These are phyloP conservation scores for Pemphigus obesinymphae DNA, from an alignment of 1,140 invertebrate genomes.

Conservation along the genomic window DNA sequence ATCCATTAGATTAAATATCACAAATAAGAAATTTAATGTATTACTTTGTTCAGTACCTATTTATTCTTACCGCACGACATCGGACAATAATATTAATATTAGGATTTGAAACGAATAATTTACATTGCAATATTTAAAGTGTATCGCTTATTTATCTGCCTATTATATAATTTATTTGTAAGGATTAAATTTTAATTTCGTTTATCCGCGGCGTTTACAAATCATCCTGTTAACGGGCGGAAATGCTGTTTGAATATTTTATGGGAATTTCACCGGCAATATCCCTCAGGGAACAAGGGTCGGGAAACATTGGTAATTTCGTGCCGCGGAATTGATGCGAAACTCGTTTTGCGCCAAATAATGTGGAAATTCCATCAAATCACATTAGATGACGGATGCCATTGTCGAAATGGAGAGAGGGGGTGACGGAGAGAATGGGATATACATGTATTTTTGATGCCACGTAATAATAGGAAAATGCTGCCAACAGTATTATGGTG, in stretches of 20 bases:
- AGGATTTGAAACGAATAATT: too few species aligned
- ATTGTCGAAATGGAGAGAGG: not conserved
- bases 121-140: too few species aligned
- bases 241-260: not conserved
- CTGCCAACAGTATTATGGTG: not conserved
- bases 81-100: too few species aligned
- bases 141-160: too few species aligned
- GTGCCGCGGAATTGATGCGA: not conserved
- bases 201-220: not conserved
- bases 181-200: not conserved
- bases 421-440: not conserved
- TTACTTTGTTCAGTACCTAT: too few species aligned
- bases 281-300: not conserved
- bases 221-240: not conserved
- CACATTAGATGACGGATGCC: constrained; percentile 10
- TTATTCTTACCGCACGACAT: too few species aligned
- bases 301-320: constrained; percentile 13
- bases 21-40: too few species aligned
- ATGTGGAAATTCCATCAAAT: constrained; percentile 29
- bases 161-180: not conserved
- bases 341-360: constrained; percentile 17
- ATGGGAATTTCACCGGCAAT: not conserved
- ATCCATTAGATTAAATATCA: too few species aligned
- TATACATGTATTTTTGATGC: constrained; percentile 18
- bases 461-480: constrained; percentile 26